phyloP scores from a whole-genome alignment of 2,797 vertebrate genomes.

The Tamandua tetradactyla region DNA sequence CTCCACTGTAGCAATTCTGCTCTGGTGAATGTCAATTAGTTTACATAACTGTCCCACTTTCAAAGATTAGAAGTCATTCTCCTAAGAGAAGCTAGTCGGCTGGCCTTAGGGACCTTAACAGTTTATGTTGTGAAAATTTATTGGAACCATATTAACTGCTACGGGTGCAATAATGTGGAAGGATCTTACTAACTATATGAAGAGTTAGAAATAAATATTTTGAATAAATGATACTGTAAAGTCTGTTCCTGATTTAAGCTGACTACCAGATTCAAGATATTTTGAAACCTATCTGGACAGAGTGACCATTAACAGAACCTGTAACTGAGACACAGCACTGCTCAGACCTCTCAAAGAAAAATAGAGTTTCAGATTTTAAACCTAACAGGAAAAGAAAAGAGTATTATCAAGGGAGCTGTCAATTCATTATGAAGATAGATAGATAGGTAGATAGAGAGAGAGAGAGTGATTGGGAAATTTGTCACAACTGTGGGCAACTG shows the following conservation, averaged over 20 bases:
- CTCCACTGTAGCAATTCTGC: neutral
- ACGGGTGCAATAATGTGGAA: neutral
- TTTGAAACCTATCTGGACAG: neutral
- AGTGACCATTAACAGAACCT: neutral
- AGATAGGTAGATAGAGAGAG: too few species aligned
- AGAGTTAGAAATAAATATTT: neutral
- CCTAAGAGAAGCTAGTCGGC: neutral
- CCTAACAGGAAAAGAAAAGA: neutral
- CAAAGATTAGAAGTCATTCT: neutral
- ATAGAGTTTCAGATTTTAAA: neutral
- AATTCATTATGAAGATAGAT: too few species aligned
- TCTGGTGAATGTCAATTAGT: neutral
- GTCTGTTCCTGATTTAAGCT: rapidly evolving
- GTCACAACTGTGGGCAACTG: neutral
- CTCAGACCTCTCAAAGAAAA: neutral
- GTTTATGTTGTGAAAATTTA: neutral
- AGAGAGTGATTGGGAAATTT: neutral
- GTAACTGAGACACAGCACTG: neutral
- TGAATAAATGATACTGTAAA: neutral
- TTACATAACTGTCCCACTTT: neutral
- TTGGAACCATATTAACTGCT: neutral
- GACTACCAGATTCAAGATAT: neutral
- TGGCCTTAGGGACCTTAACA: neutral
- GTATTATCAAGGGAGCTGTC: too few species aligned
- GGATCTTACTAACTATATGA: neutral